phyloP scores from a whole-genome alignment of 2,797 vertebrate species.

The Acropternis orthonyx region DNA sequence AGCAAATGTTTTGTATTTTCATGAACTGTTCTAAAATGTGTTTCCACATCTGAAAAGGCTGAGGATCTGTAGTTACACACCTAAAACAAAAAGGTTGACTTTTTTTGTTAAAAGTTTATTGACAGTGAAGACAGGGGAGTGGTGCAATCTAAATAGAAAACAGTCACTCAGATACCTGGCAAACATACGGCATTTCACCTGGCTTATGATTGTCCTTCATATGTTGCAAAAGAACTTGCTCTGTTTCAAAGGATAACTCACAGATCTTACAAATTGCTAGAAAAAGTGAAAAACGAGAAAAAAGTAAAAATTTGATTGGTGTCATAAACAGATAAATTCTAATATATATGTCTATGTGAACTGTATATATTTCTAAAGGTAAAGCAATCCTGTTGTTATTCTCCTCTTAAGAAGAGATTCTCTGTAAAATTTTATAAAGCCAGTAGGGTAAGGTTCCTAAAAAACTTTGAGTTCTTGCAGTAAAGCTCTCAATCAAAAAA shows the following conservation, averaged over 20 bases:
- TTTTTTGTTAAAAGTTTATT: neutral
- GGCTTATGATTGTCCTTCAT: slow-evolving; percentile 99
- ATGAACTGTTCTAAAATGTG: slow-evolving; percentile 91
- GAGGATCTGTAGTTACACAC: slow-evolving; percentile 96
- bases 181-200: slow-evolving; percentile 98
- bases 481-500: neutral
- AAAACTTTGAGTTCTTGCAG: neutral
- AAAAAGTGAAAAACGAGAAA: slow-evolving; percentile 31
- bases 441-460: neutral
- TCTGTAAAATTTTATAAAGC: neutral
- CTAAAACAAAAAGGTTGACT: slow-evolving; percentile 70
- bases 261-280: slow-evolving; percentile 98
- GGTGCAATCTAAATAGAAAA: neutral
- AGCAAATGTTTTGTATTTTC: slow-evolving; percentile 96
- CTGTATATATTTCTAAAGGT: neutral
- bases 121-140: neutral
- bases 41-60: slow-evolving; percentile 93
- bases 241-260: slow-evolving; percentile 96
- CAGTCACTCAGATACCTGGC: slow-evolving; percentile 83
- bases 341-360: neutral
- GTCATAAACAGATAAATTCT: neutral
- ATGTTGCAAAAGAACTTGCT: slow-evolving; percentile 96
- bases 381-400: neutral
- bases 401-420: neutral
- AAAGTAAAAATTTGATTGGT: neutral